These are phyloP conservation scores for Sipha flava DNA, from an alignment of 1,140 invertebrate genomes.

Conservation along the genomic window DNA sequence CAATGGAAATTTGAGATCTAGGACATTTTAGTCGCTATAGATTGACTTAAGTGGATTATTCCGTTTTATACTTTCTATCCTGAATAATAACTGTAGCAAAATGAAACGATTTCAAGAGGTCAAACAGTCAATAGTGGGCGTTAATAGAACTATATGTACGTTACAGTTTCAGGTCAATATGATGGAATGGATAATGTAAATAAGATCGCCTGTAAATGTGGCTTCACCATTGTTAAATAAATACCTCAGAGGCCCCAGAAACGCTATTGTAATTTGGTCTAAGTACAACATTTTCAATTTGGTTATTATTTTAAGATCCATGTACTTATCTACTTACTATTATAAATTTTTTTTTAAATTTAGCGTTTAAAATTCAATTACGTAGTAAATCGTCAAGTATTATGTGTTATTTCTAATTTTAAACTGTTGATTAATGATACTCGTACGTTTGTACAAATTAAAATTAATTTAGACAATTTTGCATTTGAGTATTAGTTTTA, in stretches of 20 bases:
- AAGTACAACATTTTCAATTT: not conserved
- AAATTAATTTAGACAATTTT: too few species aligned
- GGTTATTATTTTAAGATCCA: not conserved
- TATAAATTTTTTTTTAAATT: not conserved
- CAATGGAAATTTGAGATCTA: not conserved
- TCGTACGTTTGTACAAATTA: too few species aligned
- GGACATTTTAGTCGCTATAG: not conserved
- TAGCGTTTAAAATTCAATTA: not conserved
- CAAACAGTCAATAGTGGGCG: conserved; percentile 30
- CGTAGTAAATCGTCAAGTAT: too few species aligned
- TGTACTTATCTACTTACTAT: too few species aligned
- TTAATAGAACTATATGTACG: not conserved
- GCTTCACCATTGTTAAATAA: not conserved
- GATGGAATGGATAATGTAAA: not conserved
- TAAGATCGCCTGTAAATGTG: not conserved
- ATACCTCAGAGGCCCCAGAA: not conserved
- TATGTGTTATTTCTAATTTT: too few species aligned
- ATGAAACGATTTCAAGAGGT: conserved; percentile 18
- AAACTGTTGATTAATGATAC: too few species aligned
- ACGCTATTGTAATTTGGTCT: not conserved
- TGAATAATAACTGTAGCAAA: conserved; percentile 23
- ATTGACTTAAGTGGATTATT: not conserved
- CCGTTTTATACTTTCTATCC: conserved; percentile 17
- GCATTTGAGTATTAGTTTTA: too few species aligned
- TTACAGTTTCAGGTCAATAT: conserved; percentile 29